Conservation (phyloP, 2,113 vertebrate genomes). For the Tonatia bakeri region DNA sequence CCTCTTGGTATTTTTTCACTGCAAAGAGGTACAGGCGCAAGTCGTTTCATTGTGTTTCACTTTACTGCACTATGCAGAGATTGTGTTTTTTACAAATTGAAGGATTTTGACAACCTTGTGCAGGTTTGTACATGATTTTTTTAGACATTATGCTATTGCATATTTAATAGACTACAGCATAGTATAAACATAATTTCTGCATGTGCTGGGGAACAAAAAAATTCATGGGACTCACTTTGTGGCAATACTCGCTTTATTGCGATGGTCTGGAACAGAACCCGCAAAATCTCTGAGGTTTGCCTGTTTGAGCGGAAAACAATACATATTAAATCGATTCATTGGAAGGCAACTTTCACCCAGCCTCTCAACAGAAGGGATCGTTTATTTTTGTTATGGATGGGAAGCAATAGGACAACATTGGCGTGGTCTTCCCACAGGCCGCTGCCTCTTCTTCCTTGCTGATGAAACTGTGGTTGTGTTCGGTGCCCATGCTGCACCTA, state of each 20-base stretch:
- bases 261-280: neutral
- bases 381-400: constrained; percentile 58
- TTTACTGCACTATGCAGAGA: neutral
- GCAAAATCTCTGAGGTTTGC: neutral
- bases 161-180: neutral
- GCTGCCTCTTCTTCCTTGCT: neutral
- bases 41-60: neutral
- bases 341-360: constrained; percentile 57
- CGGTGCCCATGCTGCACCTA: neutral
- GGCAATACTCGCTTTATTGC: neutral
- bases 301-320: constrained; percentile 59
- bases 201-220: neutral
- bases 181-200: neutral
- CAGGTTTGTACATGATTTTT: neutral
- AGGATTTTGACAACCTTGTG: neutral
- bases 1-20: constrained; percentile 60
- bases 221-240: neutral
- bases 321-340: too few species aligned
- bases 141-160: neutral
- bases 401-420: constrained; percentile 28
- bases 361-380: constrained; percentile 69
- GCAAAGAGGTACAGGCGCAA: constrained; percentile 6
- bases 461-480: neutral
- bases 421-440: neutral
- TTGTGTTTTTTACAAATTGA: neutral